Evolutionary conservation across 2,888 invertebrate genomes (phyloP).

Genomic region (Mythimna albipuncta): DNA sequence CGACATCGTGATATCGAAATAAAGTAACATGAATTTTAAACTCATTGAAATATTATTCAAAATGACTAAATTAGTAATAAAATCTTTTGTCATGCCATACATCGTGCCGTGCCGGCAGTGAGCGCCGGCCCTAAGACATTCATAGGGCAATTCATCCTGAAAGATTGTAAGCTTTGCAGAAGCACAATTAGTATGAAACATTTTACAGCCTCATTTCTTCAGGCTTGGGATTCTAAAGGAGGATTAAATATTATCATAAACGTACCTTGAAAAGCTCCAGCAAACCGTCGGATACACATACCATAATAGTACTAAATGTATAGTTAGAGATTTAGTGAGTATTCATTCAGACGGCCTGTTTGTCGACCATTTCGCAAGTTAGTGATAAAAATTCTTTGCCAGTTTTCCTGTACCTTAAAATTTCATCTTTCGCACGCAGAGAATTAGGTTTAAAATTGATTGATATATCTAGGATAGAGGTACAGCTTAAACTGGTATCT

Average conservation of each 20-base stretch:
- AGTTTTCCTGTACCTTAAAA: constrained; percentile 7
- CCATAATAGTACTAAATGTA: constrained; percentile 20
- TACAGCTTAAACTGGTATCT: constrained; percentile 44
- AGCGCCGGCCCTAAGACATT: too few species aligned
- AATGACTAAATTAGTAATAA: too few species aligned
- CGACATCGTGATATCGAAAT: too few species aligned
- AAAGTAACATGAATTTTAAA: too few species aligned
- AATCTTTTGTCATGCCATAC: too few species aligned
- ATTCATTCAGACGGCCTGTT: constrained; percentile 51
- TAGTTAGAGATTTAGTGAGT: constrained; percentile 7
- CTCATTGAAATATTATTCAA: too few species aligned
- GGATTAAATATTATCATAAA: constrained; percentile 25
- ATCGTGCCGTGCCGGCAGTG: too few species aligned
- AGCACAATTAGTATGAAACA: constrained; percentile 5
- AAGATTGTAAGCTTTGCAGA: neutral
- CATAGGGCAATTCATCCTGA: too few species aligned
- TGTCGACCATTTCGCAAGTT: constrained; percentile 61
- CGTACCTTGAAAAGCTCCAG: constrained; percentile 16
- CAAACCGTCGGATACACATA: neutral
- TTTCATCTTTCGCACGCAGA: neutral
- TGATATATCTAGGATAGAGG: neutral
- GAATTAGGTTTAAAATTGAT: constrained; percentile 22
- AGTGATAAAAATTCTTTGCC: constrained; percentile 64
- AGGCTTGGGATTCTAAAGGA: constrained; percentile 10
- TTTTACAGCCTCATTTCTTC: constrained; percentile 27